Base-by-base conservation (phyloP, 1,140 invertebrate genomes). In the Contarinia nasturtii region DNA sequence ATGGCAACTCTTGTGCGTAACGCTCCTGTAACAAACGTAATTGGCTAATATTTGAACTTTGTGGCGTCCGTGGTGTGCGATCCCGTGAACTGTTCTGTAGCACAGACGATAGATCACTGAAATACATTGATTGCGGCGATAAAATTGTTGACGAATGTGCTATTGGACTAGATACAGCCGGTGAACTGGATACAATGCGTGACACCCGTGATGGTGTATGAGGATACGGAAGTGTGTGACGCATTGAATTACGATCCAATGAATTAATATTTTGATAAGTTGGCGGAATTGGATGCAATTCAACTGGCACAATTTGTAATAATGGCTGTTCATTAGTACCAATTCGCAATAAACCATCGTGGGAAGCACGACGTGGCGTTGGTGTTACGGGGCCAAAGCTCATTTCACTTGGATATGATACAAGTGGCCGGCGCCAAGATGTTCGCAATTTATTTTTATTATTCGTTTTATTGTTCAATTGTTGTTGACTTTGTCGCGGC, bases 41-140 rank as follows among this genome's bases (percentile, higher is more conserved):
- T 44, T 77, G 73, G 45, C 55, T 61, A 18, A 63, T 53, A 2
- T 70, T 61, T 22, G 71, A 71, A n/a, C 72, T 74, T 2, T 76
- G 74, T 2, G 76, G 74, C 37, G 77, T 80, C 33, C 80, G 81
- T 54, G 80, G 79, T 0, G 85, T 87, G 33, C 80, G 71, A 55
- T 88, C 84, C 1, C 71, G 76, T 44, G 82, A 85, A 52, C 82
- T 82, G 33, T 79, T 75, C 55, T 82, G 81, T 11, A 75, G 69
- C n/a, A 88, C 85, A 10, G 83, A 86, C 65, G 84, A 88, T 50
- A 89, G 70, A 64, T 88, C 86, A 57, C 79, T 85, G 55, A 85
- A 80, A 63, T 82, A 81, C 49, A 79, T 68, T 22, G 53, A 21
- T 36, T 43, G 33, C 21, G 77, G 69, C 8, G 77, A 74, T 73